Base-by-base conservation (phyloP, 1,140 invertebrate genomes). In the Rhopalosiphum padi region DNA sequence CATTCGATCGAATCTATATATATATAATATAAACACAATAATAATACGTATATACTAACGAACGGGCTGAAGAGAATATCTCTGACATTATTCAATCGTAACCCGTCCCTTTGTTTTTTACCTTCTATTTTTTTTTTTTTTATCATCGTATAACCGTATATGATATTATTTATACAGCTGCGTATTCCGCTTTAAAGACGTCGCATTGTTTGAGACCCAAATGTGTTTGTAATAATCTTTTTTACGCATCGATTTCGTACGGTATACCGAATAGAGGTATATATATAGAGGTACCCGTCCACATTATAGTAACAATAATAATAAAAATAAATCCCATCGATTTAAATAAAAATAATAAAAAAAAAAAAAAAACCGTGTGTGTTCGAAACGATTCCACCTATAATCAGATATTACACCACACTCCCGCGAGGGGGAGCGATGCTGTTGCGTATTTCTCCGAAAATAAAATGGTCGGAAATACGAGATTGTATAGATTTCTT, bases 141-240 rank as follows among this genome's bases (percentile, higher is more conserved):
- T n/a, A n/a, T n/a, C n/a, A n/a, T 15, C 2, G 1, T 21, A 21
- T 51, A 18, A 21, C 15, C 15, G 15, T 51, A 51, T 21, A 51
- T 46, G 2, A 30, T 77, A n/a, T 77, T 77, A 77, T 77, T 77
- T 77, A 77, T 77, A 77, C 30, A 77, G 60, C 60, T n/a, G 60
- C 60, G 60, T 18, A n/a, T 60, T 15, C 11, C 55, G 55, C 25
- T 60, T 30, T 77, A 77, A 68, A 77, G 60, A 77, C 60, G 60
- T 77, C 60, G 30, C 60, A 2, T n/a, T 18, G 60, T 77, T 77
- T 18, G 11, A n/a, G n/a, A 77, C 60, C 60, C 60, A n/a, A 77
- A 77, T 77, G 60, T 77, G 60, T 77, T 77, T 77, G 60, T 77
- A 77, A 77, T 77, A n/a, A 77, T 77, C 60, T 77, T 77, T 35